phyloP scores from a whole-genome alignment of 2,113 vertebrate species.

The Toxotes jaculatrix region DNA sequence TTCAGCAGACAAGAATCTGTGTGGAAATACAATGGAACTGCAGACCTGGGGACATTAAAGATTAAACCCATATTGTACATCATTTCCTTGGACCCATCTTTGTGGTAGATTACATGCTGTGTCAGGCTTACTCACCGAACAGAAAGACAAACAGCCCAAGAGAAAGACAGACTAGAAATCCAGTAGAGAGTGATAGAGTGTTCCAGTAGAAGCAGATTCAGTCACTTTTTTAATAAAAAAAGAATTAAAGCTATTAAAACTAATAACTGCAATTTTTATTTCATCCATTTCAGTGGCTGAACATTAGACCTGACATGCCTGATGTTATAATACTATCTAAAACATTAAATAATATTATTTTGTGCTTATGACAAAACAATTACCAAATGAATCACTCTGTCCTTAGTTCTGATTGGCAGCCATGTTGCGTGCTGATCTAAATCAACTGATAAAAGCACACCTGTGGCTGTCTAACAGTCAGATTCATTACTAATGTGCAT shows the following conservation, averaged over 20 bases:
- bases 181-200: no score
- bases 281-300: neutral
- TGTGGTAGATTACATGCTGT: slow-evolving; percentile 12
- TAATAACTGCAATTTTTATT: neutral
- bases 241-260: neutral
- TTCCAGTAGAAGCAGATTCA: neutral
- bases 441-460: slow-evolving; percentile 33
- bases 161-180: neutral
- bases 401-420: neutral
- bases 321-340: neutral
- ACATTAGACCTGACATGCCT: neutral
- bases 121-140: neutral
- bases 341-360: neutral
- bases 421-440: slow-evolving; percentile 21
- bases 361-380: slow-evolving; percentile 15
- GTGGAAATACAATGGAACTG: slow-evolving; percentile 11
- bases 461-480: slow-evolving; percentile 10
- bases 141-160: neutral
- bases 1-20: slow-evolving; percentile 23
- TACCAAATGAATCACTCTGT: neutral
- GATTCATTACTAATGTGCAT: neutral
- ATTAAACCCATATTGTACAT: slow-evolving; percentile 21
- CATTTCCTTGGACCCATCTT: slow-evolving; percentile 10
- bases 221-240: neutral
- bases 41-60: slow-evolving; percentile 3